These are phyloP conservation scores for Nipponia nippon DNA, from an alignment of 2,113 vertebrate genomes.

Conservation along the genomic window DNA sequence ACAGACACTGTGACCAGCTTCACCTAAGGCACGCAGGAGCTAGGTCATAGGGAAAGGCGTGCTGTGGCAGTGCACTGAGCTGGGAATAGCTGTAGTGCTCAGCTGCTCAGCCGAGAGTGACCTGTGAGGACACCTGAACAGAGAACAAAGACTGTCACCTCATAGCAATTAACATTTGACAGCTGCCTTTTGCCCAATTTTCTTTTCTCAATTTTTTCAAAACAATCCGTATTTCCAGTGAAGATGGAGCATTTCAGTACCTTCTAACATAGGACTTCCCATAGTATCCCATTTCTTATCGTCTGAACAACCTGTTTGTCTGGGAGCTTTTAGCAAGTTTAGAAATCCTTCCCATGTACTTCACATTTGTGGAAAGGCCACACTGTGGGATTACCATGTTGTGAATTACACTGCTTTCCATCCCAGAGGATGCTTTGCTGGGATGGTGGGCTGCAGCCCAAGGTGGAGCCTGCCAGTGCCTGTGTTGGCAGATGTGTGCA, in stretches of 20 bases:
- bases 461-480: background rate
- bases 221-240: background rate
- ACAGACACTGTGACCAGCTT: background rate
- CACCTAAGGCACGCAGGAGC: background rate
- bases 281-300: background rate
- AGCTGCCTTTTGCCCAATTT: background rate
- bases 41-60: background rate
- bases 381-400: background rate
- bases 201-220: background rate
- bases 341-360: background rate
- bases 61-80: background rate
- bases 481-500: background rate
- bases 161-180: background rate
- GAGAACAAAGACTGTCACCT: background rate
- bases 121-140: background rate
- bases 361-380: background rate
- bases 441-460: background rate
- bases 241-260: background rate
- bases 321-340: background rate
- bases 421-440: background rate
- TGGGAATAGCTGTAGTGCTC: background rate
- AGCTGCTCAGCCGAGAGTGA: rapidly evolving
- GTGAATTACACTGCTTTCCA: background rate
- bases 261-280: background rate
- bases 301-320: background rate